phyloP scores from a whole-genome alignment of 2,113 vertebrate species.

The Seriola quinqueradiata region DNA sequence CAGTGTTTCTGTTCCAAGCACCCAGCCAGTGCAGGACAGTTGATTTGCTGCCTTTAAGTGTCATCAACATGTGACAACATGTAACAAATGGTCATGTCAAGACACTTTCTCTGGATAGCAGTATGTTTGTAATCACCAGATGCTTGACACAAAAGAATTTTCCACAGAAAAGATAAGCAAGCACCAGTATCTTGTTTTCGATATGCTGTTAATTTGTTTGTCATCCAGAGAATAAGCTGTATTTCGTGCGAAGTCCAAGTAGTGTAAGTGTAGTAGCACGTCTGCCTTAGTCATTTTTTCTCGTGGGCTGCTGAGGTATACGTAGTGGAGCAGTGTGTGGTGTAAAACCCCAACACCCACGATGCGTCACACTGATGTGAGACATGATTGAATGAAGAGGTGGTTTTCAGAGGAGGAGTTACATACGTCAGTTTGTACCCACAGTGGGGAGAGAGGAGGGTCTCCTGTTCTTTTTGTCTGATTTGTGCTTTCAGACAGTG shows the following conservation, averaged over 20 bases:
- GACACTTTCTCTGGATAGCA: not conserved
- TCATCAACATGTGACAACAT: not conserved
- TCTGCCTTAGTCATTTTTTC: conserved; percentile 56
- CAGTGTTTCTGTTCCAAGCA: not conserved
- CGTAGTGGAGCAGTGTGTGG: conserved; percentile 47
- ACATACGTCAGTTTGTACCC: conserved; percentile 57
- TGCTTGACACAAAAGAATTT: not conserved
- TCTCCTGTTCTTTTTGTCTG: conserved; percentile 54
- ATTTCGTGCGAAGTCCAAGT: not conserved
- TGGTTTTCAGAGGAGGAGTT: conserved; percentile 44
- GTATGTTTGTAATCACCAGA: not conserved
- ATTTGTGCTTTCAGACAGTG: conserved; percentile 55
- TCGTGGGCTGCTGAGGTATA: conserved; percentile 14
- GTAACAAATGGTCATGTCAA: conserved; percentile 7
- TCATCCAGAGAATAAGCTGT: not conserved
- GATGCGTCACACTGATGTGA: conserved; percentile 26
- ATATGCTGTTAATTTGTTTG: not conserved
- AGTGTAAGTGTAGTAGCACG: not conserved
- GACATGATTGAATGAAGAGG: conserved; percentile 40
- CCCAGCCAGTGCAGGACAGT: not conserved
- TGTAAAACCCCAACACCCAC: conserved; percentile 48
- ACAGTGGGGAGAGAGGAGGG: conserved; percentile 49
- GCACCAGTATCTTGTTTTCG: not conserved
- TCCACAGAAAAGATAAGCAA: not conserved
- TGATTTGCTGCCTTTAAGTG: not conserved